Evolutionary conservation across 2,888 invertebrate genomes (phyloP), one percentile per base, ranked within the genome.

Genomic region (Neoitamus cyanurus): DNA sequence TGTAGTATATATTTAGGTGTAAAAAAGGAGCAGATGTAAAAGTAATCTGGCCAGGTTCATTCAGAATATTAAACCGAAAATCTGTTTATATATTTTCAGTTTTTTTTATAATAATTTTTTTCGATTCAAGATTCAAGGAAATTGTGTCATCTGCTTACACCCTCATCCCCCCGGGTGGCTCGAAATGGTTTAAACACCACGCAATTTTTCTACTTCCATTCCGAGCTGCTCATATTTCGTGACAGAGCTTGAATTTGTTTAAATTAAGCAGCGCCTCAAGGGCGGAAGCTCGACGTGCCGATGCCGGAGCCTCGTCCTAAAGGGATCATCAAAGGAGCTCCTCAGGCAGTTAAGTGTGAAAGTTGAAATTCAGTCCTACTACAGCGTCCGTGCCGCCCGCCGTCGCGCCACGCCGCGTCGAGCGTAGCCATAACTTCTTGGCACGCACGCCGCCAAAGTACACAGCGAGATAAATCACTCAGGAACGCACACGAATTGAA

Each of bases 401-500:
- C 42, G n/a, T 6, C n/a, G n/a, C 11, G 37, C 0, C 37, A 13
- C 11, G 7, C 6, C 70, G 13, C 72, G 6, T 15, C 34, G 30
- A 31, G 31, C 28, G 30, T 72, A 30, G 15, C 36, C 25, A 37
- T 37, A 46, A 77, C 77, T 77, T 77, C 42, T 2, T 77, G 77
- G 77, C 77, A 77, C 77, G 77, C 46, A 77, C 28, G 20, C 20
- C 73, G 15, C 20, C 34, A 36, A 73, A 73, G 36, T 36, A 77
- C 30, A 77, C 77, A 46, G 37, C 42, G 30, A 77, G 77, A 77
- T 77, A 77, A 77, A 77, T 77, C 77, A 78, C 31, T 78, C 48
- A 58, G 20, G n/a, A 78, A 78, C 28, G 78, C 34, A 48, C 30
- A 48, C 13, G 34, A 78, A 78, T 78, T 78, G 48, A 78, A 58